phyloP scores from a whole-genome alignment of 2,113 vertebrate species.

The Anhinga rufa region DNA sequence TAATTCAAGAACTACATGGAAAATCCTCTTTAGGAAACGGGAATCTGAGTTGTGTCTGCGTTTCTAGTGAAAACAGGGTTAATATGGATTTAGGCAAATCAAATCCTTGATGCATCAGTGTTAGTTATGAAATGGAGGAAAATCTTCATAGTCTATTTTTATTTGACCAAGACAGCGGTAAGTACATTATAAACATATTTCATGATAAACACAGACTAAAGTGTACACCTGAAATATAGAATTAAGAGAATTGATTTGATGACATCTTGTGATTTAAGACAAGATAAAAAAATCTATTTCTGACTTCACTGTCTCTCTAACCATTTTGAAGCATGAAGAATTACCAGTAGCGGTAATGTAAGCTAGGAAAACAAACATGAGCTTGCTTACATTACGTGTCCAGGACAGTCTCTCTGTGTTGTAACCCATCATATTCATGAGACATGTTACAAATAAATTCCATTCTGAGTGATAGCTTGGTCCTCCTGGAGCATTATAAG shows the following conservation, averaged over 20 bases:
- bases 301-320: not conserved
- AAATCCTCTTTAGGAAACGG: not conserved
- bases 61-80: not conserved
- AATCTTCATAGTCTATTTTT: not conserved
- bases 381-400: slow-evolving; percentile 86
- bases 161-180: not conserved
- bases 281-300: not conserved
- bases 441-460: slow-evolving; percentile 93
- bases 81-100: not conserved
- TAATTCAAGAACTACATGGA: not conserved
- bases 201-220: not conserved
- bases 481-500: slow-evolving; percentile 92
- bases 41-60: not conserved
- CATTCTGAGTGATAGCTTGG: slow-evolving; percentile 91
- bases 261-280: not conserved
- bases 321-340: not conserved
- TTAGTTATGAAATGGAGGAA: not conserved
- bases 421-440: slow-evolving; percentile 98
- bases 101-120: not conserved
- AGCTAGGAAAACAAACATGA: not conserved
- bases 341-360: not conserved
- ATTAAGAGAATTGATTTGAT: fast-evolving
- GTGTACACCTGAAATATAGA: fast-evolving
- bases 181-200: not conserved
- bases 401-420: slow-evolving; percentile 91